Percentiles rank a stretch among this genome's conserved stretches.
Evolutionary conservation across 2,888 invertebrate species (phyloP).

Genomic region (Sceliomorpha sp.): DNA sequence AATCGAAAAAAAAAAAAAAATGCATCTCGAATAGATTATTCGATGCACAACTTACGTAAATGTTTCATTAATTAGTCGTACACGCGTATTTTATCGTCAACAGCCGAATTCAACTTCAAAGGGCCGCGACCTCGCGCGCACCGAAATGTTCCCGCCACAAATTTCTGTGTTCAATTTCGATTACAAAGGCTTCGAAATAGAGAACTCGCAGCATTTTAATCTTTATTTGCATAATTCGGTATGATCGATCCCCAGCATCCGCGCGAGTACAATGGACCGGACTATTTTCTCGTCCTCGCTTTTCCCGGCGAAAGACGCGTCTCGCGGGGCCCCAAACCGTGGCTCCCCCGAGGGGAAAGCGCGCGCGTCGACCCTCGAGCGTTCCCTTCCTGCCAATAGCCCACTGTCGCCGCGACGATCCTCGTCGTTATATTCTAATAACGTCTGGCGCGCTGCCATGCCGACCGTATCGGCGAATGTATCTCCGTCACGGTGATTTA

Average conservation of each 20-base stretch:
- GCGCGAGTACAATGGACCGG: constrained; percentile 11
- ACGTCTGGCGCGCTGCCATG: constrained; percentile 75
- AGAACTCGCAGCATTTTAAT: constrained; percentile 22
- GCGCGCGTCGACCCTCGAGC: constrained; percentile 2
- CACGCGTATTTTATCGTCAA: too few relatives aligned
- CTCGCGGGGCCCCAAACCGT: too few relatives aligned
- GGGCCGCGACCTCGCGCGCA: too few relatives aligned
- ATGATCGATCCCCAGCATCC: constrained; percentile 29
- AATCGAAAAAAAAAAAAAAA: too few relatives aligned
- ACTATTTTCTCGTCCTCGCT: constrained; percentile 32
- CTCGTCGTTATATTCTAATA: constrained; percentile 73
- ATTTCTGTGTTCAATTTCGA: too few relatives aligned
- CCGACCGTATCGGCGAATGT: constrained; percentile 36
- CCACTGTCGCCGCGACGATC: constrained; percentile 4
- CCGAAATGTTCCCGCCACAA: too few relatives aligned
- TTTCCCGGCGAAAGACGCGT: constrained; percentile 23
- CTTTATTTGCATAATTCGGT: constrained; percentile 13
- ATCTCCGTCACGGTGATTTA: constrained; percentile 51
- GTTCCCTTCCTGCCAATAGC: constrained; percentile 18
- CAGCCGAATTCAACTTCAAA: too few relatives aligned
- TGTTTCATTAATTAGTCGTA: too few relatives aligned
- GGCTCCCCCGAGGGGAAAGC: constrained; percentile 31
- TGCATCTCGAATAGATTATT: too few relatives aligned
- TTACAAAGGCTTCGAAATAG: too few relatives aligned
- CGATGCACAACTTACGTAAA: too few relatives aligned